A percentile compares a stretch with the other conserved stretches of the same genome.
phyloP scores from a whole-genome alignment of 2,113 vertebrate species.

The Gasterosteus aculeatus region DNA sequence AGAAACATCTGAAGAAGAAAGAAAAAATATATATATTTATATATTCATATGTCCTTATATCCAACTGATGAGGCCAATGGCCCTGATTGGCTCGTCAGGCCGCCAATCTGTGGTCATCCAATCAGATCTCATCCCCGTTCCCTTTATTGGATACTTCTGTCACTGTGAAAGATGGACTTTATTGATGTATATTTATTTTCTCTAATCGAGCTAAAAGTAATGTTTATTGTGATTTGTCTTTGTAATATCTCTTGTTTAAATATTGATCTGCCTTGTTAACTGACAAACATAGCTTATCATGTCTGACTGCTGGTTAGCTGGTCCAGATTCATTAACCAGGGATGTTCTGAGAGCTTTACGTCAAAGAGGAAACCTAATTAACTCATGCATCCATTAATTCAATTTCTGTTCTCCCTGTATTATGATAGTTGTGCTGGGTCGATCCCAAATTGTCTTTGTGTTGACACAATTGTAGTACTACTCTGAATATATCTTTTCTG shows the following conservation, averaged over 20 bases:
- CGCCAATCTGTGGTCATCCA: not conserved
- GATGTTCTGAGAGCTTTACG: not conserved
- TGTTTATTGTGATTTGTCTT: conserved; percentile 2
- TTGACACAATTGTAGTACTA: not conserved
- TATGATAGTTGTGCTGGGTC: not conserved
- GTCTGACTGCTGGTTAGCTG: not conserved
- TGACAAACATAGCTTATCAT: too few relatives aligned
- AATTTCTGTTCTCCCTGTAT: not conserved
- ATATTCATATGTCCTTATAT: too few relatives aligned
- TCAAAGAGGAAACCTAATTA: not conserved
- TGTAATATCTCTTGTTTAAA: not conserved
- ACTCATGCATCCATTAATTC: not conserved
- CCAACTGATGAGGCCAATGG: not conserved
- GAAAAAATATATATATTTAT: too few relatives aligned
- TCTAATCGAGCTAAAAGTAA: conserved; percentile 4
- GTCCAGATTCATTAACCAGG: not conserved
- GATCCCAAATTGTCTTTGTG: not conserved
- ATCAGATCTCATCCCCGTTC: not conserved
- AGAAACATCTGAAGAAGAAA: conserved; percentile 18
- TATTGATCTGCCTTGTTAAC: conserved; percentile 7
- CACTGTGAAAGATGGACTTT: conserved; percentile 33
- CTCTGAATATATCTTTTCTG: not conserved
- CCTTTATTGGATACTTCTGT: conserved; percentile 6
- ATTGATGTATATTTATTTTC: conserved; percentile 31
- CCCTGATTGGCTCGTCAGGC: not conserved